phyloP scores from a whole-genome alignment of 2,888 invertebrate species.

The Coecobrya sp. region DNA sequence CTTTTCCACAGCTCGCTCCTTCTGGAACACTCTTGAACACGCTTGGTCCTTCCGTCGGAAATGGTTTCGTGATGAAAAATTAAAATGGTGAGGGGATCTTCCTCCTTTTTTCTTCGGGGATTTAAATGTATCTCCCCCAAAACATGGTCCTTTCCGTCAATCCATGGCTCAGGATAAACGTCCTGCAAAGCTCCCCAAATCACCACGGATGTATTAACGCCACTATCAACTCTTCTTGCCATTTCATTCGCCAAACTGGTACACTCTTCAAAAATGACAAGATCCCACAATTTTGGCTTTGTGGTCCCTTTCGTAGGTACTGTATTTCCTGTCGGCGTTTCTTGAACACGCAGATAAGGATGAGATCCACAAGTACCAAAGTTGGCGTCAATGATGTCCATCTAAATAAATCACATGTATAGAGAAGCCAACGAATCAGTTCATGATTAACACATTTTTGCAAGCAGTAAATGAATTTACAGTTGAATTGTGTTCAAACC shows the following conservation, averaged over 20 bases:
- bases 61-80: constrained; percentile 3
- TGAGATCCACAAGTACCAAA: not conserved
- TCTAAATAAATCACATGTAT: not conserved
- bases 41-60: too few relatives aligned
- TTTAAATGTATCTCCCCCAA: too few relatives aligned
- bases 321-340: not conserved
- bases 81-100: not conserved
- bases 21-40: not conserved
- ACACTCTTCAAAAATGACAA: not conserved
- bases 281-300: not conserved
- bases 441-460: not conserved
- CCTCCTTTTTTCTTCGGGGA: not conserved
- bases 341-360: constrained; percentile 1
- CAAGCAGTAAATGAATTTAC: not conserved
- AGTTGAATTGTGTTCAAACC: too few relatives aligned
- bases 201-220: too few relatives aligned
- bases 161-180: too few relatives aligned
- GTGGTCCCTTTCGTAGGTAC: too few relatives aligned
- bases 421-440: not conserved
- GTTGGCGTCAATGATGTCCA: not conserved
- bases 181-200: too few relatives aligned
- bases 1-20: not conserved
- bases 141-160: too few relatives aligned
- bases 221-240: too few relatives aligned
- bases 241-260: not conserved